Evolutionary conservation across 1,140 invertebrate genomes (phyloP), one percentile per base, ranked within the genome.

Genomic region (Drosophila varians): DNA sequence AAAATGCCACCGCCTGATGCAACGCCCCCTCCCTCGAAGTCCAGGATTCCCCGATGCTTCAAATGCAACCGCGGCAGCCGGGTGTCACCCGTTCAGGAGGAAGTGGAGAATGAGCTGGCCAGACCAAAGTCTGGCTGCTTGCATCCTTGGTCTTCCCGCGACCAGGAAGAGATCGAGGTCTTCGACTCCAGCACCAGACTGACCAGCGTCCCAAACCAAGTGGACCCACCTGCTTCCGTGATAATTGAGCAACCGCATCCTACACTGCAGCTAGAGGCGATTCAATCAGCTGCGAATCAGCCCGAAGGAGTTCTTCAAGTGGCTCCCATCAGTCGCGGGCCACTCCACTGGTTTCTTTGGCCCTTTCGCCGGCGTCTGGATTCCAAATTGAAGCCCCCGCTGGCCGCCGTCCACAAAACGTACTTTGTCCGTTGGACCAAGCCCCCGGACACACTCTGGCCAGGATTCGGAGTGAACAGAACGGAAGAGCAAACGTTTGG

Each of bases 351-450:
- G 89, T 70, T 90, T 1, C 52, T 89, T 2, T 75, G 82, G 65
- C 82, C 87, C 18, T 90, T 90, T 11, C 77, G 82, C 0, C 66
- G 72, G 49, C 78, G 72, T 0, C 46, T 18, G 12, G 4, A n/a
- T 6, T 5, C 18, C 6, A 23, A 12, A 4, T n/a, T 6, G 19
- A 71, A 58, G 6, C 11, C 53, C 0, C 61, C 60, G 2, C 25
- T 58, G 12, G 89, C 89, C 0, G 86, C 83, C 12, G 82, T 90
- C 0, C 87, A 90, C 51, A 90, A 90, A 42, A 90, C 88, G 0
- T 90, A 90, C 26, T 90, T 90, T 21, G 76, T 90, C 1, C 56
- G 74, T 1, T 90, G 89, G 89, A 77, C 52, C 26, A 90, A 90
- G 16, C 84, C 89, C 8, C 84, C 89, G 21, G 75, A 89, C 0